Base-by-base conservation (phyloP, 1,140 invertebrate genomes). In the Papilio aristodemus region DNA sequence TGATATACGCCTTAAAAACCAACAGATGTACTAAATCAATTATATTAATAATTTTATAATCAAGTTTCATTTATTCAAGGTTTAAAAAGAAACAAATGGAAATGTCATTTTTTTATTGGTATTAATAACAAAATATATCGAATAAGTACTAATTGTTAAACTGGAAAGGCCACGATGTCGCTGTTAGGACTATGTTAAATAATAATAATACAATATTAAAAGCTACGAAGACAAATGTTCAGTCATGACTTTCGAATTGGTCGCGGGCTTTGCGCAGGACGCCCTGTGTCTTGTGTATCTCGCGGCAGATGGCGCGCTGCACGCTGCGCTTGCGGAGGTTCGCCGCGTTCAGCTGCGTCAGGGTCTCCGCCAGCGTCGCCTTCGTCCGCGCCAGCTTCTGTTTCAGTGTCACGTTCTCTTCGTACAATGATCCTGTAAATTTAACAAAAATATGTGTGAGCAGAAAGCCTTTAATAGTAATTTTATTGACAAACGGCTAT, bases 231-330 rank as follows among this genome's bases (percentile, higher is more conserved):
- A n/a, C 43, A 32, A 66, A 77, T 50, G 27, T 41, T 73, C 77
- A 80, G 67, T 81, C 79, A 75, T 79, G 81, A 73, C 75, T 77
- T 81, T 88, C 82, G 67, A 90, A 75, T 27, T 87, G 84, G 76
- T 80, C 84, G 11, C 89, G 78, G 0, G 93, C 93, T 80, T 93
- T 92, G 14, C 93, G 91, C n/a, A 94, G 80, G 19, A 94, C 93
- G 66, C 93, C 91, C 67, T 93, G 93, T 13, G 94, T 94, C 80
- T 94, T 94, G 72, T 94, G 93, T 58, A 94, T 93, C 82, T 94
- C 93, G 46, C 92, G 91, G 78, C 93, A 94, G 75, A 94, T 94
- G 27, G 93, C 93, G 54, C 92, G 92, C 73, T 94, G 93, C 5
- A 94, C 93, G 76, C 90, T 92, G 60, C 91, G 88, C 73, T 94